Conservation (phyloP, 2,888 invertebrate species). For the Quadroppia sp. region DNA sequence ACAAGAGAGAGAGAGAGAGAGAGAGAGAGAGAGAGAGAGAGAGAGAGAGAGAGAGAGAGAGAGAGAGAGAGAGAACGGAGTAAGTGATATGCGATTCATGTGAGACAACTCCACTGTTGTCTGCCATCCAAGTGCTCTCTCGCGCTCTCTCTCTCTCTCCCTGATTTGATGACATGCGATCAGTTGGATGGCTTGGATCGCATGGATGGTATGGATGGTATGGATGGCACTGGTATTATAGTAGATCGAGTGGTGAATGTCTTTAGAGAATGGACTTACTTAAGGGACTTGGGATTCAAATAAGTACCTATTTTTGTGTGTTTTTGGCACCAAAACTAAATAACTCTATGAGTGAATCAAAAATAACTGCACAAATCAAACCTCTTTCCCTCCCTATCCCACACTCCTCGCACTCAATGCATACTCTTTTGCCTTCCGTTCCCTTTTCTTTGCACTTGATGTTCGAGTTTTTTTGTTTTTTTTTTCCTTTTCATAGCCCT, state of each 20-base stretch:
- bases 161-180: constrained; percentile 22
- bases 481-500: background rate
- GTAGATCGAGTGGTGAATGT: background rate
- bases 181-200: background rate
- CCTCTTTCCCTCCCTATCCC: background rate
- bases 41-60: too few relatives aligned
- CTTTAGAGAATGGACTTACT: constrained; percentile 21
- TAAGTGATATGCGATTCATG: constrained; percentile 1
- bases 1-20: too few relatives aligned
- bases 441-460: too few relatives aligned
- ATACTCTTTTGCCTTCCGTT: too few relatives aligned
- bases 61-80: background rate
- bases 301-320: constrained; percentile 19
- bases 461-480: background rate
- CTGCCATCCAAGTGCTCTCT: too few relatives aligned
- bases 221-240: too few relatives aligned
- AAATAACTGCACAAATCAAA: background rate
- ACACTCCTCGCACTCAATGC: background rate
- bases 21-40: too few relatives aligned
- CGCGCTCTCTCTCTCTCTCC: background rate
- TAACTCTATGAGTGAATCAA: background rate
- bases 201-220: too few relatives aligned
- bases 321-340: constrained; percentile 12
- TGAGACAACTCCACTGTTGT: background rate
- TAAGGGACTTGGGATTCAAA: constrained; percentile 20